Percentiles rank a stretch among this genome's conserved stretches.
Conservation (phyloP, 1,140 invertebrate genomes). For the Goniozus legneri region DNA sequence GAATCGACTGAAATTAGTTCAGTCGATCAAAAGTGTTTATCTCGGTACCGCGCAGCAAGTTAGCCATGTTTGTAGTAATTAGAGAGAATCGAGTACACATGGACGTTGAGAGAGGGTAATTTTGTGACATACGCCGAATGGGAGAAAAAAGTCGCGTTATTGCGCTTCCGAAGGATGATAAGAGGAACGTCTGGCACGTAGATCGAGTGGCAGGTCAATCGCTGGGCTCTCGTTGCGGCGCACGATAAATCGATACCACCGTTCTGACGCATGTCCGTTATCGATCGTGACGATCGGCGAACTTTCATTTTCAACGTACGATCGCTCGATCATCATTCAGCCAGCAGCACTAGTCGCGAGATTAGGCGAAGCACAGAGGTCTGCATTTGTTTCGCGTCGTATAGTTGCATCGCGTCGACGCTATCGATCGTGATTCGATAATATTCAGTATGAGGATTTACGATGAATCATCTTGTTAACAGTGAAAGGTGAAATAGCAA, state of each 20-base stretch:
- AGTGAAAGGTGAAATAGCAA: conserved; percentile 11
- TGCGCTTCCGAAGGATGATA: conserved; percentile 16
- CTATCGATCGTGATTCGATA: conserved; percentile 21
- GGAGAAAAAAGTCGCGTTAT: conserved; percentile 20
- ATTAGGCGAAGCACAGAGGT: conserved; percentile 12
- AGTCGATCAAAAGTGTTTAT: too few relatives aligned
- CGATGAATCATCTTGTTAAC: conserved; percentile 16
- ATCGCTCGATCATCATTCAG: conserved; percentile 20
- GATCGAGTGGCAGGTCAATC: conserved; percentile 30
- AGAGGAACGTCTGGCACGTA: conserved; percentile 11
- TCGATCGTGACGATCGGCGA: conserved; percentile 19
- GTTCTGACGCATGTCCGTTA: conserved; percentile 13
- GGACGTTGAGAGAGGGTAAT: too few relatives aligned
- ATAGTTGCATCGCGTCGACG: neutral
- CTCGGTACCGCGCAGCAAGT: too few relatives aligned
- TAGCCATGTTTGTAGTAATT: too few relatives aligned
- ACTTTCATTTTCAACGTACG: conserved; percentile 21
- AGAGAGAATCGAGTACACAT: too few relatives aligned
- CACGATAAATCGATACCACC: conserved; percentile 24
- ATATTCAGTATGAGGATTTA: conserved; percentile 5
- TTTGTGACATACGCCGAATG: conserved; percentile 18
- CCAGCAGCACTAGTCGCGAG: conserved; percentile 10
- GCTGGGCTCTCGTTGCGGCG: conserved; percentile 17
- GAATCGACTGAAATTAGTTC: too few relatives aligned
- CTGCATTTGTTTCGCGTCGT: too few relatives aligned